Base-by-base conservation (phyloP, 2,113 vertebrate species). In the Arvicanthis niloticus region DNA sequence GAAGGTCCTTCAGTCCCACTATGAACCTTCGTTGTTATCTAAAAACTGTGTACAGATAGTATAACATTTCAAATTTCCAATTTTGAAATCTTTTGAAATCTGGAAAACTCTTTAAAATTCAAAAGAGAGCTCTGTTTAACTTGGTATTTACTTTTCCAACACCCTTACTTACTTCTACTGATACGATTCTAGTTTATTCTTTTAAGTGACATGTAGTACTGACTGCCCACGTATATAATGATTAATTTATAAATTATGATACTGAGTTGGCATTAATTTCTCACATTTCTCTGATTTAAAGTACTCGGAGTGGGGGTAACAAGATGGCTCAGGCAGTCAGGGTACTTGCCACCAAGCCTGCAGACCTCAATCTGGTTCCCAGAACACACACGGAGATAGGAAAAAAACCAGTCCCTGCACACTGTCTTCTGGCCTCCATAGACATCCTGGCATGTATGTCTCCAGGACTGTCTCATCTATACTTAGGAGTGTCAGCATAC, bases 111-210 rank as follows among this genome's bases (percentile, higher is more conserved):
- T 45, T 77, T n/a, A 81, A 70, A 42, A 24, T 22, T 24, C 19
- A 37, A 51, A 86, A 53, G 15, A 40, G 62, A 48, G 34, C 13
- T 86, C 29, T 73, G 68, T 93, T 75, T 58, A 76, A 82, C n/a
- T 85, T 77, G 42, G 40, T 51, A 40, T 76, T 91, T 90, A 91
- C 58, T 76, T 91, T 87, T 85, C 58, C 51, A 75, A n/a, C 13
- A 42, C 16, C 29, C 40, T 90, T 31, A 19, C 58, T 85, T 65
- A 42, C 31, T 42, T 62, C 58, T 60, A 60, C 26, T 24, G 19
- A 75, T 37, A 48, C 1, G 80, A 93, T 76, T 58, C 24, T 58
- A 86, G 42, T 17, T 82, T 34, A 86, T 22, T 34, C 91, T 95
- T 81, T 65, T 16, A 93, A 72, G 12, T 78, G 24, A 91, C 34